Evolutionary conservation across 2,888 invertebrate genomes (phyloP), one percentile per base, ranked within the genome.

Genomic region (Machimus atricapillus): DNA sequence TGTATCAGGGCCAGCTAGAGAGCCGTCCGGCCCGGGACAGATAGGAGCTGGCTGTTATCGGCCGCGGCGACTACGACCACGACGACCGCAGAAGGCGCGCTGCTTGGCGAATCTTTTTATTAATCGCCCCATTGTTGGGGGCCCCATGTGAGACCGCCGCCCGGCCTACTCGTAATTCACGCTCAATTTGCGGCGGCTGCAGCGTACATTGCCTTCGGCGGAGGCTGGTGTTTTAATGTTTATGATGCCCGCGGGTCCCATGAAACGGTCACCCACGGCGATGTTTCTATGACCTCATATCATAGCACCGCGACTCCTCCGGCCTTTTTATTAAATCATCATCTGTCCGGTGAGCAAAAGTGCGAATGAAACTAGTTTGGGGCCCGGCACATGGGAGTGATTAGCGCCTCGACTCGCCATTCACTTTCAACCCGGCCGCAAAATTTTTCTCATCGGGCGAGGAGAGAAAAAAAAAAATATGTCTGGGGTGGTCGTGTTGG

Each of bases 201-300:
- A 76, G 27, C 34, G 76, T 34, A 40, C 76, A 76, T 37, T 76
- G 34, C 40, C 34, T 37, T 76, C 40, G 34, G 76, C 14, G 14
- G 40, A n/a, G 37, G 52, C 52, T n/a, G 52, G n/a, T 52, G 52
- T 52, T 52, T 52, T n/a, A 19, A 7, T 52, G 52, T 52, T 52
- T 52, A 52, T 52, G 37, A 31, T 40, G 12, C 23, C 43, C 16
- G 16, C 43, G 43, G 43, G 16, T 1, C 16, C 76, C 40, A 34
- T 40, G n/a, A 31, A n/a, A 76, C 37, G 76, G 76, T 76, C 76
- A 76, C 76, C 76, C 76, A 16, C 76, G 34, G 37, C 9, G 76
- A 76, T 76, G 2, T 27, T 74, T 34, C 76, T 76, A 76, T 76
- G 76, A 76, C 76, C 76, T 76, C 76, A 76, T 76, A 76, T 34